Percentiles rank a stretch among this genome's conserved stretches.
Evolutionary conservation across 2,797 vertebrate genomes (phyloP).

Genomic region (Oreortyx pictus): DNA sequence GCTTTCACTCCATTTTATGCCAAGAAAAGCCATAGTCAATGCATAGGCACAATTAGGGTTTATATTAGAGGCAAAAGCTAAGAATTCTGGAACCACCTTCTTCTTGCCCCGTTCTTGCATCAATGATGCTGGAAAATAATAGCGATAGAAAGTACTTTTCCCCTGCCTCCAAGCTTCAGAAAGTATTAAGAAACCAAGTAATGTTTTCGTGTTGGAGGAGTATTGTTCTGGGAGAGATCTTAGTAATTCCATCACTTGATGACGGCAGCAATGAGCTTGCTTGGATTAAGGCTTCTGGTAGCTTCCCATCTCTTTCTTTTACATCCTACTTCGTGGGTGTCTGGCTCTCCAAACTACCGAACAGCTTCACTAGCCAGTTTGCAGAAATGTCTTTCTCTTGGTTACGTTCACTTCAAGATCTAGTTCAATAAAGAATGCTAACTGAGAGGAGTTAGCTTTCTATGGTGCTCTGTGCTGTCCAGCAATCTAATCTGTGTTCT

Average conservation of each 20-base stretch:
- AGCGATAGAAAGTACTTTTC: not conserved
- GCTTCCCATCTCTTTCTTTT: conserved; percentile 5
- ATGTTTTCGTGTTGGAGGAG: not conserved
- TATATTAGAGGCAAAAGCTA: not conserved
- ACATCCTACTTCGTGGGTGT: not conserved
- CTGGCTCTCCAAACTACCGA: not conserved
- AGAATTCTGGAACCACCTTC: not conserved
- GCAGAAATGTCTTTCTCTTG: not conserved
- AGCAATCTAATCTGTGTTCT: not conserved
- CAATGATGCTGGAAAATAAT: not conserved
- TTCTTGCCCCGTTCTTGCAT: not conserved
- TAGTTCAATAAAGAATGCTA: not conserved
- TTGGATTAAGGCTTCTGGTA: not conserved
- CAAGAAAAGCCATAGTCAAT: not conserved
- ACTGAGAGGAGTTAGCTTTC: not conserved
- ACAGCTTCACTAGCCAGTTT: not conserved
- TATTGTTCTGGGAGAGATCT: not conserved
- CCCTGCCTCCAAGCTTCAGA: not conserved
- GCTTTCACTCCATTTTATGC: not conserved
- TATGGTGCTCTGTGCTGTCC: not conserved
- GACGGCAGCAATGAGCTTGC: not conserved
- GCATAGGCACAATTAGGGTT: not conserved
- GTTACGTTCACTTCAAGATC: not conserved
- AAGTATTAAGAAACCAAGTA: not conserved
- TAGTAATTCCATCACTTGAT: not conserved